A percentile compares a stretch with the other conserved stretches of the same genome.
Evolutionary conservation across 2,888 invertebrate genomes (phyloP).

Genomic region (Cheilosia urbana): DNA sequence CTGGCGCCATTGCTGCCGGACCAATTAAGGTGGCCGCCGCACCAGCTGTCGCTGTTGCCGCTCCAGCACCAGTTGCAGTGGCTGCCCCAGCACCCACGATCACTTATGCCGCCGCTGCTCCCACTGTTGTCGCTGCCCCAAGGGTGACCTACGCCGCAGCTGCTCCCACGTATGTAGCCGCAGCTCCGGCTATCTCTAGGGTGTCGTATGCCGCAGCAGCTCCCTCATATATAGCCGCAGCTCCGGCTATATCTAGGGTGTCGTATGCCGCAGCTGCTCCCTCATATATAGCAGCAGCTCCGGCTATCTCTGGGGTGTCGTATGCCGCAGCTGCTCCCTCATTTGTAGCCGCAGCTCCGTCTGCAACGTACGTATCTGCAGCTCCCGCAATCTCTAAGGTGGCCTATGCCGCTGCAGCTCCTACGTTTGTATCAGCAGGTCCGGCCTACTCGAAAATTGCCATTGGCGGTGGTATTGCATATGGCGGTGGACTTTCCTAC

Average conservation of each 20-base stretch:
- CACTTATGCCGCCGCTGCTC: slow-evolving; percentile 29
- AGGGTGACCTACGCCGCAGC: slow-evolving; percentile 27
- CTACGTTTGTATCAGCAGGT: slow-evolving; percentile 79
- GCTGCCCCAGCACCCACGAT: slow-evolving; percentile 76
- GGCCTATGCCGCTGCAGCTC: slow-evolving; percentile 69
- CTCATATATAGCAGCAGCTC: slow-evolving; percentile 19
- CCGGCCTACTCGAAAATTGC: slow-evolving; percentile 77
- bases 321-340: slow-evolving; percentile 36
- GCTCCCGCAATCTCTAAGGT: slow-evolving; percentile 78
- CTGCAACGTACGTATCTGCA: slow-evolving; percentile 78
- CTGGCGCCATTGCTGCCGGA: slow-evolving; percentile 77
- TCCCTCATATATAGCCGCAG: slow-evolving; percentile 58
- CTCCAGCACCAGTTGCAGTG: slow-evolving; percentile 50
- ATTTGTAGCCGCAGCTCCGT: slow-evolving; percentile 33
- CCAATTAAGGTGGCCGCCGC: slow-evolving; percentile 59
- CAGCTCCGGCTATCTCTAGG: slow-evolving; percentile 75
- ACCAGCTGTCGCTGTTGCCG: slow-evolving; percentile 36
- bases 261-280: slow-evolving; percentile 46
- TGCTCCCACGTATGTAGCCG: slow-evolving; percentile 72
- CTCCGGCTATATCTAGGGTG: slow-evolving; percentile 66
- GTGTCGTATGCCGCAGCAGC: slow-evolving; percentile 78
- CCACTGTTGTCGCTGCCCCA: slow-evolving; percentile 72
- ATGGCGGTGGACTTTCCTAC: slow-evolving; percentile 70
- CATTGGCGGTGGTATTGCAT: slow-evolving; percentile 22
- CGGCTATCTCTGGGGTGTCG: slow-evolving; percentile 67